A percentile compares a stretch with the other conserved stretches of the same genome.
These are phyloP conservation scores for Periophthalmus modestus DNA, from an alignment of 2,113 vertebrate species.

Conservation along the genomic window DNA sequence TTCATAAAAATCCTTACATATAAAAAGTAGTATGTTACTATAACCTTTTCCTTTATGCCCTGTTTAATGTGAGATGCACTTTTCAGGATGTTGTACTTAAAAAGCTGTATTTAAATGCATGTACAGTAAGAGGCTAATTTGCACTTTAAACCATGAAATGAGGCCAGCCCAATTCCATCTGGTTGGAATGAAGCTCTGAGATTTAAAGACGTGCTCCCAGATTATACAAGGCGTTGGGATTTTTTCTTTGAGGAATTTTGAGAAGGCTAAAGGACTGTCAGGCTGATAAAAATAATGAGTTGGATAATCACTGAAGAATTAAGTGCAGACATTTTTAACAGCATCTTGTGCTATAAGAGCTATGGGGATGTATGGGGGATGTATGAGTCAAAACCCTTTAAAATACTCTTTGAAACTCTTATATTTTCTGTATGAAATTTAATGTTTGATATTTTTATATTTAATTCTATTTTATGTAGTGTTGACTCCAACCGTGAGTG, in stretches of 20 bases:
- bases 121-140: slow-evolving; percentile 37
- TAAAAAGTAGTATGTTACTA: not conserved
- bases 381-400: not conserved
- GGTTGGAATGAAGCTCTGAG: slow-evolving; percentile 39
- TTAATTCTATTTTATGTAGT: not conserved
- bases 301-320: slow-evolving; percentile 34
- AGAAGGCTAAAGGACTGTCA: slow-evolving; percentile 18
- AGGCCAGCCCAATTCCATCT: slow-evolving; percentile 40
- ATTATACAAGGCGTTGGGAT: slow-evolving; percentile 38
- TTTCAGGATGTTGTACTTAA: not conserved
- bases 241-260: slow-evolving; percentile 23
- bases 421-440: not conserved
- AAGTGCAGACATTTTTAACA: slow-evolving; percentile 12
- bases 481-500: not conserved
- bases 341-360: slow-evolving; percentile 26
- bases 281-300: slow-evolving; percentile 46
- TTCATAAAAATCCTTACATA: not conserved
- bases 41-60: not conserved
- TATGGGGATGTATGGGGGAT: not conserved
- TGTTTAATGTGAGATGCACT: not conserved
- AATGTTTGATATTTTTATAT: not conserved
- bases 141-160: slow-evolving; percentile 46
- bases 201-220: slow-evolving; percentile 41
- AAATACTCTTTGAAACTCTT: not conserved
- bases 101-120: slow-evolving; percentile 8